phyloP scores from a whole-genome alignment of 2,888 invertebrate species.

The Cryptus viduatorius region DNA sequence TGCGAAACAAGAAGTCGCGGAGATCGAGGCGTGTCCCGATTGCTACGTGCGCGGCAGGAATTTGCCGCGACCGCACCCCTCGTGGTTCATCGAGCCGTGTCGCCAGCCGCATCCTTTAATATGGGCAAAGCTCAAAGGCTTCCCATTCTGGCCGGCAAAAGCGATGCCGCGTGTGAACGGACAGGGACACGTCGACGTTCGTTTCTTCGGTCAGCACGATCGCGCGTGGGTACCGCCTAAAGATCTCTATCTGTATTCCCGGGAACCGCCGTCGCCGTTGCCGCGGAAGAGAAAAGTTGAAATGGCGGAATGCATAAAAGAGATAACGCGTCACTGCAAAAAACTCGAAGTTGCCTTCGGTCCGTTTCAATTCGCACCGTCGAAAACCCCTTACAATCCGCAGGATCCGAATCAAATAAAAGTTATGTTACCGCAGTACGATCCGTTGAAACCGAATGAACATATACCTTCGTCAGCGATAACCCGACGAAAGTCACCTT shows the following conservation, averaged over 20 bases:
- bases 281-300: constrained; percentile 81
- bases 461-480: constrained; percentile 33
- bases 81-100: constrained; percentile 97
- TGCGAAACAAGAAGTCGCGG: constrained; percentile 94
- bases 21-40: constrained; percentile 97
- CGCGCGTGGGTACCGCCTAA: constrained; percentile 95
- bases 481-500: constrained; percentile 52
- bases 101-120: constrained; percentile 95
- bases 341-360: constrained; percentile 81
- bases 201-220: constrained; percentile 98
- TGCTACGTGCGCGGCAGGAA: constrained; percentile 95
- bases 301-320: constrained; percentile 81
- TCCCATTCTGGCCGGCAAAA: constrained; percentile 99
- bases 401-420: constrained; percentile 82
- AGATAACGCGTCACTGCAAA: constrained; percentile 81
- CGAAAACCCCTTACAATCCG: constrained; percentile 81
- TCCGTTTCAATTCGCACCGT: constrained; percentile 80
- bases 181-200: constrained; percentile 92
- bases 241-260: constrained; percentile 94
- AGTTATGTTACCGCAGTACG: constrained; percentile 80
- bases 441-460: constrained; percentile 74
- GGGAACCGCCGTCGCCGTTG: constrained; percentile 84
- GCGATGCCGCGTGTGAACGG: constrained; percentile 90
- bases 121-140: constrained; percentile 98
- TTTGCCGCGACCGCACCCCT: constrained; percentile 86